Percentiles rank a stretch among this genome's conserved stretches.
Conservation (phyloP, 2,888 invertebrate species). For the Acleris emargana region DNA sequence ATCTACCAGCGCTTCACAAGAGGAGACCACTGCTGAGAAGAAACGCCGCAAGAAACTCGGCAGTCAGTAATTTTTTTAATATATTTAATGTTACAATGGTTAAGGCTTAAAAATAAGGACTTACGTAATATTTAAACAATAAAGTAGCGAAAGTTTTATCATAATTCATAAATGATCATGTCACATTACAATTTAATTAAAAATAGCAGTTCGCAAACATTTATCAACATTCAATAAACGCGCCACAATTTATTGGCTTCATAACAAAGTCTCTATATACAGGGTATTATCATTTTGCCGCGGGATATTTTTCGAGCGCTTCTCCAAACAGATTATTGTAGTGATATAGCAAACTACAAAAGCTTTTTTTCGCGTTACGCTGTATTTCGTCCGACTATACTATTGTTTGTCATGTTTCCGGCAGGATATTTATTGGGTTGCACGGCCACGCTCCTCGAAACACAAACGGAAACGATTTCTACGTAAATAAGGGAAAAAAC, state of each 20-base stretch:
- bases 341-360: slow-evolving; percentile 30
- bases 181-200: not conserved
- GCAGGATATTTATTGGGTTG: slow-evolving; percentile 61
- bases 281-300: slow-evolving; percentile 11
- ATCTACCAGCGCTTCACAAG: too few species aligned
- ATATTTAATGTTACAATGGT: too few species aligned
- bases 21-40: too few species aligned
- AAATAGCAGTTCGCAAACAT: not conserved
- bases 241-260: not conserved
- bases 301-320: slow-evolving; percentile 20
- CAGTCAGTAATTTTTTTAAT: too few species aligned
- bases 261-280: slow-evolving; percentile 15
- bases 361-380: slow-evolving; percentile 47
- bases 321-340: slow-evolving; percentile 34
- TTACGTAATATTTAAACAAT: too few species aligned
- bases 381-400: slow-evolving; percentile 61
- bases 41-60: too few species aligned
- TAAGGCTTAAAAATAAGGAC: too few species aligned
- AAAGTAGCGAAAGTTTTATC: too few species aligned
- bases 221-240: not conserved
- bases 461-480: slow-evolving; percentile 60
- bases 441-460: slow-evolving; percentile 55
- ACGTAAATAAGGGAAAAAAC: slow-evolving; percentile 61
- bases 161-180: too few species aligned
- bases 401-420: slow-evolving; percentile 72